Evolutionary conservation across 1,140 invertebrate species (phyloP).

Genomic region (Varroa destructor): DNA sequence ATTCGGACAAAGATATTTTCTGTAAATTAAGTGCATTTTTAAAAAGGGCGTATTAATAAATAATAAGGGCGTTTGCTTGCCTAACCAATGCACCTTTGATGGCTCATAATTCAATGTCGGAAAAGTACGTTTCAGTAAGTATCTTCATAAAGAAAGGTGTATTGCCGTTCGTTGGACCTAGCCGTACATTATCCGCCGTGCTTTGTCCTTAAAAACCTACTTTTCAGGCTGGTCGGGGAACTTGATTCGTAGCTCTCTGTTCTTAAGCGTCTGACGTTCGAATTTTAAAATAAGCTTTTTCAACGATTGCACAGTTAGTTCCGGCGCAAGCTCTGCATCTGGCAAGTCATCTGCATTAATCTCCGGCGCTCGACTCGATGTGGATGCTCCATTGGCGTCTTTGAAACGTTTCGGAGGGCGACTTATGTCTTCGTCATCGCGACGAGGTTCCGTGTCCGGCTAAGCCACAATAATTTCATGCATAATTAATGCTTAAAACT

Average conservation of each 20-base stretch:
- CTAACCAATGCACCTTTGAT: too few relatives aligned
- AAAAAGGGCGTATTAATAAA: too few relatives aligned
- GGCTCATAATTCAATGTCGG: too few relatives aligned
- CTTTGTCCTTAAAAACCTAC: constrained; percentile 40
- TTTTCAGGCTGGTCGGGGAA: constrained; percentile 92
- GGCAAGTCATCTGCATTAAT: constrained; percentile 28
- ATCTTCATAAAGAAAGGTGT: too few relatives aligned
- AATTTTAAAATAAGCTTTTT: constrained; percentile 79
- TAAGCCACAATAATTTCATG: neutral
- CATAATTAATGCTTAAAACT: neutral
- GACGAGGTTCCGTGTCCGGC: constrained; percentile 45
- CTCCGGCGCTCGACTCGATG: neutral
- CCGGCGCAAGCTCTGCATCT: constrained; percentile 47
- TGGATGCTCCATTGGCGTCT: constrained; percentile 12
- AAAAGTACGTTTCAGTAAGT: too few relatives aligned
- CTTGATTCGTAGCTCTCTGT: constrained; percentile 96
- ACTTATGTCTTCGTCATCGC: constrained; percentile 48
- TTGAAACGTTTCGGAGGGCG: constrained; percentile 31
- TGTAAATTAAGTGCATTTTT: too few relatives aligned
- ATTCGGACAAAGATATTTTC: too few relatives aligned
- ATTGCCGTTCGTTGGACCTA: too few relatives aligned
- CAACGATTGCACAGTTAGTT: constrained; percentile 68
- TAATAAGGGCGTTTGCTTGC: too few relatives aligned
- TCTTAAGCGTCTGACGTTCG: constrained; percentile 83
- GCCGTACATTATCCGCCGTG: too few relatives aligned